These are phyloP conservation scores for Nicator chloris DNA, from an alignment of 2,113 vertebrate species.

Conservation along the genomic window DNA sequence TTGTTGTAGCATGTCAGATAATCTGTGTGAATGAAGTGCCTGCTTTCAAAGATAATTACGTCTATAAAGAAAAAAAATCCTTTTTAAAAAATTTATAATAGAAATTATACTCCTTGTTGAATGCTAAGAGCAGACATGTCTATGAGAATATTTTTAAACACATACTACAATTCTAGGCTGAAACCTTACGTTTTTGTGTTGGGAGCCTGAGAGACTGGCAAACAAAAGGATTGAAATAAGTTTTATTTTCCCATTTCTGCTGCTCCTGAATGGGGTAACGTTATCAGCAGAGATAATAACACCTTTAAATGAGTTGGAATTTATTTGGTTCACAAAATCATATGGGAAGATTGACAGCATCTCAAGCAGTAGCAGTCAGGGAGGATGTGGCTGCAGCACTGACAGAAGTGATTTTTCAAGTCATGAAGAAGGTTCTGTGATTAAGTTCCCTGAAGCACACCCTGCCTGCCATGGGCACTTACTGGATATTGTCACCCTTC, in stretches of 20 bases:
- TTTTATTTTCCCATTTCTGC: slow-evolving; percentile 51
- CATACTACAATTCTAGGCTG: neutral
- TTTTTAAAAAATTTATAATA: neutral
- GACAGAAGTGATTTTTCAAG: slow-evolving; percentile 68
- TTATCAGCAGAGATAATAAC: slow-evolving; percentile 61
- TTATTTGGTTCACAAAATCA: slow-evolving; percentile 63
- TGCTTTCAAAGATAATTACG: neutral
- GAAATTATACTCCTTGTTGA: neutral
- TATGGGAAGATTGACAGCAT: slow-evolving; percentile 66
- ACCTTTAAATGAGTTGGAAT: slow-evolving; percentile 60
- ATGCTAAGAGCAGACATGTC: neutral
- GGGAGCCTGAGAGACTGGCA: neutral
- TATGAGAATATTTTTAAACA: neutral
- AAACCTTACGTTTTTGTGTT: neutral
- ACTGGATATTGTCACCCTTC: slow-evolving; percentile 58
- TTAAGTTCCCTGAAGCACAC: slow-evolving; percentile 68
- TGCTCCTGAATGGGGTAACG: neutral
- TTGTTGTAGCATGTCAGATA: neutral
- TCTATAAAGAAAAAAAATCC: neutral
- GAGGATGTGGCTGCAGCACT: slow-evolving; percentile 58
- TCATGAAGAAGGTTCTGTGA: slow-evolving; percentile 70
- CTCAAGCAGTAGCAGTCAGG: slow-evolving; percentile 63
- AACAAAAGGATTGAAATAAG: slow-evolving; percentile 36
- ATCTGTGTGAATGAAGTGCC: neutral
- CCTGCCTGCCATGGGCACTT: slow-evolving; percentile 46